Base-by-base conservation (phyloP, 1,140 invertebrate genomes). In the Eueides isabella region DNA sequence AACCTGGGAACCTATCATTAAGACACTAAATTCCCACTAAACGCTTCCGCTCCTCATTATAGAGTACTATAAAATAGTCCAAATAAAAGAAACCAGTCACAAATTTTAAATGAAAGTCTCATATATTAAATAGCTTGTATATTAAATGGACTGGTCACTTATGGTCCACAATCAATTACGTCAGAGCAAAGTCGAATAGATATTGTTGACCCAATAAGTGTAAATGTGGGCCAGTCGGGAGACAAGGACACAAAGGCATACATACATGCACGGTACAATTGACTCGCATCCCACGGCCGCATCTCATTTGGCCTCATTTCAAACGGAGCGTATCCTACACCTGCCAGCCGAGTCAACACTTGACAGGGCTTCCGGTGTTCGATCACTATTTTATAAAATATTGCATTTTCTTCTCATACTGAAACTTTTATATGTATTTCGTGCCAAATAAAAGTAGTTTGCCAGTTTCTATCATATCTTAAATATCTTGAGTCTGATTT, bases 291-390 rank as follows among this genome's bases (percentile, higher is more conserved):
- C 78, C 79, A 73, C 64, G 62, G 73, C 67, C 83, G 79, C 80
- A 78, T 79, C 81, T 83, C 84, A 79, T 87, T 83, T 83, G 85
- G 84, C 87, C 86, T 80, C 86, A 80, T 84, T 88, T 78, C 76
- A 81, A 83, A 79, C 79, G 79, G 74, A 81, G 74, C 80, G 76
- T 78, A 70, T 69, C 69, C 83, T 80, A 77, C 83, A 86, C 83
- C 82, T 86, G 83, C 73, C 78, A 76, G 71, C 44, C 33, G 73
- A 70, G 29, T 28, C 38, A 29, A 38, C 66, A 63, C 61, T 63
- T 9, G 61, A 63, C 29, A 63, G 61, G 35, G 33, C 68, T 70
- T 70, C 68, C 68, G 68, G 63, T 61, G 35, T 38, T 55, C 61
- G 61, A 70, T 70, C 61, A 61, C 48, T 38, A 63, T 69, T 69